A percentile compares a stretch with the other conserved stretches of the same genome.
These are phyloP conservation scores for Acronicta psi DNA, from an alignment of 2,888 invertebrate genomes.

Conservation along the genomic window DNA sequence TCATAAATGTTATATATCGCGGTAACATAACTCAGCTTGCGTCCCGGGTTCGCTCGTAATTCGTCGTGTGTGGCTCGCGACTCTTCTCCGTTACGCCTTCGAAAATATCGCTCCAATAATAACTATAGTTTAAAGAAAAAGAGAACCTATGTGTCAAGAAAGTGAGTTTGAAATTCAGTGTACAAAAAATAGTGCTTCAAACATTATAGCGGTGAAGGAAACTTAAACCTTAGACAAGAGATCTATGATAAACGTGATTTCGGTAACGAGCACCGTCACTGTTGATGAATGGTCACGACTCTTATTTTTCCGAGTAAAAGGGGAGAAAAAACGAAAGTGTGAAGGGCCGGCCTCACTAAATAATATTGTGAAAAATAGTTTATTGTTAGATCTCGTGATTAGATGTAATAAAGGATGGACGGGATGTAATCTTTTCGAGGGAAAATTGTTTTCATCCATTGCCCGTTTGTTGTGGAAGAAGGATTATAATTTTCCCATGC, in stretches of 20 bases:
- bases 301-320: slow-evolving; percentile 80
- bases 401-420: slow-evolving; percentile 77
- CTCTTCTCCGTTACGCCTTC: slow-evolving; percentile 74
- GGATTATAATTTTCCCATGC: slow-evolving; percentile 71
- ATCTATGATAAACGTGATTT: slow-evolving; percentile 88
- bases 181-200: slow-evolving; percentile 45
- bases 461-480: slow-evolving; percentile 74
- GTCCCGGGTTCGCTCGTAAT: slow-evolving; percentile 82
- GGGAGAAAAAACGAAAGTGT: slow-evolving; percentile 79
- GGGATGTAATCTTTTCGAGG: slow-evolving; percentile 72
- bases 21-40: slow-evolving; percentile 82
- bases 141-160: slow-evolving; percentile 48
- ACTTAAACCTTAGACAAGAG: slow-evolving; percentile 86
- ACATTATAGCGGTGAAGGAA: slow-evolving; percentile 58
- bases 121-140: slow-evolving; percentile 55
- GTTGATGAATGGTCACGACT: slow-evolving; percentile 81
- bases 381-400: slow-evolving; percentile 87
- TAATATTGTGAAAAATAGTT: slow-evolving; percentile 85
- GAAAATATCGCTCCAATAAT: slow-evolving; percentile 68
- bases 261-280: slow-evolving; percentile 82
- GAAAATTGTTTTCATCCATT: slow-evolving; percentile 81
- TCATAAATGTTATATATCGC: slow-evolving; percentile 83
- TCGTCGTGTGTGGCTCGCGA: slow-evolving; percentile 88
- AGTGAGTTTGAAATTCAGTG: slow-evolving; percentile 60
- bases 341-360: slow-evolving; percentile 78